Conservation (phyloP, 2,888 invertebrate species). For the Aphodius granarius region DNA sequence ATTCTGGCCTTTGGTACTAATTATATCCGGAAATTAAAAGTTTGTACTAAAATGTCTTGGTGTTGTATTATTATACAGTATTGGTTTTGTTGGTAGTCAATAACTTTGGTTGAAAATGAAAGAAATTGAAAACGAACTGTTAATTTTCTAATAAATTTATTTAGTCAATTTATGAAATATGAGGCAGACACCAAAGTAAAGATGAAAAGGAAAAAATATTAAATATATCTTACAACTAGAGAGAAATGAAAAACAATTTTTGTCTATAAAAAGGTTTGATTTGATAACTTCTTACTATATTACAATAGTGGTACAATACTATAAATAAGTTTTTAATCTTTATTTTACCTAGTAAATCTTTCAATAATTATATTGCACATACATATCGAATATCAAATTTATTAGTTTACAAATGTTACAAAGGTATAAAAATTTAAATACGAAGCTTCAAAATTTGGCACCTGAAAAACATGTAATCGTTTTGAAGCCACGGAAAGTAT, state of each 20-base stretch:
- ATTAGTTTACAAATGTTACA: slow-evolving; percentile 33
- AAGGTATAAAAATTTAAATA: slow-evolving; percentile 36
- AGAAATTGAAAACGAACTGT: not conserved
- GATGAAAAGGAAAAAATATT: not conserved
- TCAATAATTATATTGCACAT: slow-evolving; percentile 28
- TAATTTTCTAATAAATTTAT: slow-evolving; percentile 35
- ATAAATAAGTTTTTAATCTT: slow-evolving; percentile 23
- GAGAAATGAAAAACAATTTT: slow-evolving; percentile 30
- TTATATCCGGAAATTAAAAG: too few species aligned
- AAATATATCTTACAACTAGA: slow-evolving; percentile 4
- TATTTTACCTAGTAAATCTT: slow-evolving; percentile 20
- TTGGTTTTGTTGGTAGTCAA: not conserved
- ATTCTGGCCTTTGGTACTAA: too few species aligned
- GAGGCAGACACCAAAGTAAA: slow-evolving; percentile 36
- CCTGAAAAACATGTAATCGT: slow-evolving; percentile 26
- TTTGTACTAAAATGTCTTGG: too few species aligned
- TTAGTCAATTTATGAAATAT: slow-evolving; percentile 35
- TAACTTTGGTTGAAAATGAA: not conserved
- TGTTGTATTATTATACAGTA: not conserved
- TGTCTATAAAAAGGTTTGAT: slow-evolving; percentile 36
- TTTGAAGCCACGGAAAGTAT: slow-evolving; percentile 1
- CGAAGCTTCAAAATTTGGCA: slow-evolving; percentile 36
- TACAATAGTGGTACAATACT: slow-evolving; percentile 32
- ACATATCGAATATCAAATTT: slow-evolving; percentile 31
- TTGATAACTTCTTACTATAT: slow-evolving; percentile 35